Evolutionary conservation across 2,888 invertebrate species (phyloP).

Genomic region (Andricus curvator): DNA sequence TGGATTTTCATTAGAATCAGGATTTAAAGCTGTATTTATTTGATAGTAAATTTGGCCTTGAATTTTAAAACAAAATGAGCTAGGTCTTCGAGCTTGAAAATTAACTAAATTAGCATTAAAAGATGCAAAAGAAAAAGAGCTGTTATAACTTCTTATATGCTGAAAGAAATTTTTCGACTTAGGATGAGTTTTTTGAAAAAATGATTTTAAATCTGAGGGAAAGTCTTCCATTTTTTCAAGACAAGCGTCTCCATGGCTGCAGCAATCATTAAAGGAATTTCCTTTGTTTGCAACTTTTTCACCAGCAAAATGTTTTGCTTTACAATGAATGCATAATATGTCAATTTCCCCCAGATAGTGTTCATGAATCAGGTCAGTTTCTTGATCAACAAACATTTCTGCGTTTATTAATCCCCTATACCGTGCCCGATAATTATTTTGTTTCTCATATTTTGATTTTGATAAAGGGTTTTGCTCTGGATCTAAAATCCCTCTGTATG

Average conservation of each 20-base stretch:
- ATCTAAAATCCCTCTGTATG: neutral
- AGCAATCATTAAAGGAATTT: constrained; percentile 48
- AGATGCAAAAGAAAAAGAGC: too few species aligned
- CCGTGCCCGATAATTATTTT: neutral
- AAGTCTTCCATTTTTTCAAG: constrained; percentile 11
- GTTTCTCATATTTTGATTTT: neutral
- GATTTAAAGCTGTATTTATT: too few species aligned
- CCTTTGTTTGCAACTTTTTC: constrained; percentile 42
- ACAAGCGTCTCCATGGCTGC: constrained; percentile 45
- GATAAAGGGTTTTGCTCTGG: neutral
- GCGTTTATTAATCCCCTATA: neutral
- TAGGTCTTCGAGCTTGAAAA: too few species aligned
- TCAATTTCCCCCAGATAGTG: neutral
- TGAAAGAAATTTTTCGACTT: too few species aligned
- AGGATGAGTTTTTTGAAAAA: too few species aligned
- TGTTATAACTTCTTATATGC: too few species aligned
- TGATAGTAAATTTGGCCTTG: too few species aligned
- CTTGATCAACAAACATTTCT: neutral
- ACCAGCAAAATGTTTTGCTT: neutral
- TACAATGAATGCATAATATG: neutral
- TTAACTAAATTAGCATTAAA: too few species aligned
- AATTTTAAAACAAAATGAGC: too few species aligned
- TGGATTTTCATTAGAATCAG: constrained; percentile 43
- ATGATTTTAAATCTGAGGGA: too few species aligned
- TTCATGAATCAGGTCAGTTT: neutral